A percentile compares a stretch with the other conserved stretches of the same genome.
Evolutionary conservation across 2,888 invertebrate genomes (phyloP).

Genomic region (Drosophila vallismaia): DNA sequence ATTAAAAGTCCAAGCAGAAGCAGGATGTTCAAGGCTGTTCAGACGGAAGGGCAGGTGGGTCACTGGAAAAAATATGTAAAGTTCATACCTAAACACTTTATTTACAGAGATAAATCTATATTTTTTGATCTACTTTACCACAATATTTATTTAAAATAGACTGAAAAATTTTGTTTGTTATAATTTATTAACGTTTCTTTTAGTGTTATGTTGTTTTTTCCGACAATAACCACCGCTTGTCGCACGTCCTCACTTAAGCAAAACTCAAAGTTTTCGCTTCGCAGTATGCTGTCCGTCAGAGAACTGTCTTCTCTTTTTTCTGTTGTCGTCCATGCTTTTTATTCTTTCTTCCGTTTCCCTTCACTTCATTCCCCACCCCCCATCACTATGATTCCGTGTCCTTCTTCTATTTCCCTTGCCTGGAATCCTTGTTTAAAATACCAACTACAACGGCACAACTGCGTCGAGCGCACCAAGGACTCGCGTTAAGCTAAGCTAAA

Average conservation of each 20-base stretch:
- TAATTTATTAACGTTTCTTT: not conserved
- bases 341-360: not conserved
- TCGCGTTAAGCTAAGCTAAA: constrained; percentile 66
- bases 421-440: constrained; percentile 63
- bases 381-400: constrained; percentile 35
- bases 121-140: too few relatives aligned
- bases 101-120: too few relatives aligned
- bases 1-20: constrained; percentile 63
- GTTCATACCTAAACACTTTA: too few relatives aligned
- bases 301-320: constrained; percentile 3
- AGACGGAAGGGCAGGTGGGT: not conserved
- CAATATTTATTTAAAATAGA: too few relatives aligned
- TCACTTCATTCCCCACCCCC: not conserved
- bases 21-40: constrained; percentile 32
- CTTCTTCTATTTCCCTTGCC: constrained; percentile 33
- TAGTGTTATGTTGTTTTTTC: not conserved
- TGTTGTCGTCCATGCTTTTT: not conserved
- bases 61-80: constrained; percentile 12
- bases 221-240: constrained; percentile 60
- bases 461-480: constrained; percentile 45
- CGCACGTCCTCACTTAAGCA: constrained; percentile 77
- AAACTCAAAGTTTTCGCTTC: constrained; percentile 52
- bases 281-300: constrained; percentile 46
- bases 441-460: constrained; percentile 26
- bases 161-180: too few relatives aligned